These are phyloP conservation scores for Stenopsyche tienmushanensis DNA, from an alignment of 1,140 invertebrate species.

Conservation along the genomic window DNA sequence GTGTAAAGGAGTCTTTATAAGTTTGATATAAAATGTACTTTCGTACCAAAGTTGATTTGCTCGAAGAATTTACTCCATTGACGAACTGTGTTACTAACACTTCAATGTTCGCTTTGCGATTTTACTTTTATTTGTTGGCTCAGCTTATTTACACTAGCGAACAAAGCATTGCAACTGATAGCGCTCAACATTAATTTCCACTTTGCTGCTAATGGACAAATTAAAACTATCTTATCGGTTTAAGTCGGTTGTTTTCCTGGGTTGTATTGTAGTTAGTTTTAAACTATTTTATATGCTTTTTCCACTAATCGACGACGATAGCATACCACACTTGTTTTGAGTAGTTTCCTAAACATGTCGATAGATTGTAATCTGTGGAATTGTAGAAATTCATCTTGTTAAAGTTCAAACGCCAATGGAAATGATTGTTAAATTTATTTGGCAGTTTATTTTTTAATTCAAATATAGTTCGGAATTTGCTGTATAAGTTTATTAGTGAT, in stretches of 20 bases:
- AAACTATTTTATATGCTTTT: neutral
- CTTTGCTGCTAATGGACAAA: neutral
- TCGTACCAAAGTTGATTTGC: too few relatives aligned
- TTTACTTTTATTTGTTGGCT: neutral
- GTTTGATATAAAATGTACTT: too few relatives aligned
- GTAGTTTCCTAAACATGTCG: conserved; percentile 3
- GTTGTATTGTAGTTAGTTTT: neutral
- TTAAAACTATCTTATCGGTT: neutral
- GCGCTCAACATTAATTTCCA: neutral
- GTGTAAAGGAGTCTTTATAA: too few relatives aligned
- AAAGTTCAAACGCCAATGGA: too few relatives aligned
- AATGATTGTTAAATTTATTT: too few relatives aligned
- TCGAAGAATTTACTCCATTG: neutral
- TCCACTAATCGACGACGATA: neutral
- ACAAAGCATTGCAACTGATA: neutral
- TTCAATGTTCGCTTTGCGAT: neutral
- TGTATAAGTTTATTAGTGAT: too few relatives aligned
- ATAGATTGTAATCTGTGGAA: too few relatives aligned
- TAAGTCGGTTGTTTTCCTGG: too few relatives aligned
- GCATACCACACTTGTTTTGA: neutral
- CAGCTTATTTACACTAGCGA: neutral
- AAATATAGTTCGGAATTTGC: too few relatives aligned
- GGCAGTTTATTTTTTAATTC: too few relatives aligned
- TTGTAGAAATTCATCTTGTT: too few relatives aligned
- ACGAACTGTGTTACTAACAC: neutral